Percentiles rank a stretch among this genome's conserved stretches.
Conservation (phyloP, 1,140 invertebrate species). For the Trachelipus rathkii region DNA sequence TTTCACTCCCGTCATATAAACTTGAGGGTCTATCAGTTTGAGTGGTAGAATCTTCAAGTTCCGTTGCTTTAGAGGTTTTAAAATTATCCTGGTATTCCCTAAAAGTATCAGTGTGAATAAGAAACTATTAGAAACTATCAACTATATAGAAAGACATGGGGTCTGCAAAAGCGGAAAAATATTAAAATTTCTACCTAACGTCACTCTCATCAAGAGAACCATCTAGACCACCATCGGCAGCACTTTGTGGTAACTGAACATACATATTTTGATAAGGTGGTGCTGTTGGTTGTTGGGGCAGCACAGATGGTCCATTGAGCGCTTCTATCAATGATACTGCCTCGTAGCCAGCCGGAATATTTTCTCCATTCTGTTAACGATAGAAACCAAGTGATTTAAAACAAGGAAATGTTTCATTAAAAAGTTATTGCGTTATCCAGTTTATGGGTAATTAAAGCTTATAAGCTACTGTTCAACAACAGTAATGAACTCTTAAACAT, state of each 20-base stretch:
- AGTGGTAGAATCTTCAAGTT: neutral
- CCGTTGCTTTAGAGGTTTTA: neutral
- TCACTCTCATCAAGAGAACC: neutral
- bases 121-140: too few relatives aligned
- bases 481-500: too few relatives aligned
- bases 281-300: conserved; percentile 57
- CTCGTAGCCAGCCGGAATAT: conserved; percentile 89
- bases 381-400: neutral
- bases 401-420: conserved; percentile 24
- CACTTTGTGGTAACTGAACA: conserved; percentile 36
- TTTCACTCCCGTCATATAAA: neutral
- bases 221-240: neutral
- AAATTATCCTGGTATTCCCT: neutral
- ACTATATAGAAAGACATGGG: too few relatives aligned
- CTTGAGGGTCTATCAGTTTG: neutral
- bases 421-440: conserved; percentile 25
- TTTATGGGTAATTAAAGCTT: conserved; percentile 22
- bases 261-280: conserved; percentile 46
- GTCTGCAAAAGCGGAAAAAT: too few relatives aligned
- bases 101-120: too few relatives aligned
- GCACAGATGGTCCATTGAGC: conserved; percentile 82
- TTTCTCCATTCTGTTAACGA: conserved; percentile 52
- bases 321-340: conserved; percentile 94
- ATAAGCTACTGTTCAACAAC: neutral
- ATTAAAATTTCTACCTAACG: neutral